phyloP scores from a whole-genome alignment of 2,113 vertebrate genomes.

The Lepidiolamprologus cunningtoni region DNA sequence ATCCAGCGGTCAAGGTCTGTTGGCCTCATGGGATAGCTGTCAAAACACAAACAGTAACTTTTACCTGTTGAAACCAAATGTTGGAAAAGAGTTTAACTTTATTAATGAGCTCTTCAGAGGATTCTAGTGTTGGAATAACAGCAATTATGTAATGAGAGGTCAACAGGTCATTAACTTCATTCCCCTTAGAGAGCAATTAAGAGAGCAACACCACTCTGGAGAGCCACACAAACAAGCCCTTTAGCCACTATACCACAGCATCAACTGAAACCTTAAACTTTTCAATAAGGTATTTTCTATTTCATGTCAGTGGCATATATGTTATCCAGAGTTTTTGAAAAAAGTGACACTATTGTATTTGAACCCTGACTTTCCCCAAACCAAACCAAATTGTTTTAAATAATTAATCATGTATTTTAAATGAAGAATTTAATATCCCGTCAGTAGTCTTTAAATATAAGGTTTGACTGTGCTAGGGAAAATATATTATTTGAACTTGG shows the following conservation, averaged over 20 bases:
- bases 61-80: background rate
- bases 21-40: background rate
- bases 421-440: background rate
- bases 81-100: background rate
- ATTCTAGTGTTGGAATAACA: background rate
- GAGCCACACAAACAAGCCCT: background rate
- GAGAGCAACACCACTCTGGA: background rate
- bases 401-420: background rate
- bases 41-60: background rate
- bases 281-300: background rate
- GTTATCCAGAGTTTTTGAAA: background rate
- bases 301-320: background rate
- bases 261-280: background rate
- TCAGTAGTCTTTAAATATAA: background rate
- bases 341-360: background rate
- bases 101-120: background rate
- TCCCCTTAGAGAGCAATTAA: conserved; percentile 15
- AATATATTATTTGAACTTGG: background rate
- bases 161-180: conserved; percentile 11
- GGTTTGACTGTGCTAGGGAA: background rate
- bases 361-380: background rate
- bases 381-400: background rate
- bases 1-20: background rate
- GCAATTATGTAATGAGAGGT: background rate
- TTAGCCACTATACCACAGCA: background rate